These are phyloP conservation scores for Acromyrmex heyeri DNA, from an alignment of 1,140 invertebrate species.

Conservation along the genomic window DNA sequence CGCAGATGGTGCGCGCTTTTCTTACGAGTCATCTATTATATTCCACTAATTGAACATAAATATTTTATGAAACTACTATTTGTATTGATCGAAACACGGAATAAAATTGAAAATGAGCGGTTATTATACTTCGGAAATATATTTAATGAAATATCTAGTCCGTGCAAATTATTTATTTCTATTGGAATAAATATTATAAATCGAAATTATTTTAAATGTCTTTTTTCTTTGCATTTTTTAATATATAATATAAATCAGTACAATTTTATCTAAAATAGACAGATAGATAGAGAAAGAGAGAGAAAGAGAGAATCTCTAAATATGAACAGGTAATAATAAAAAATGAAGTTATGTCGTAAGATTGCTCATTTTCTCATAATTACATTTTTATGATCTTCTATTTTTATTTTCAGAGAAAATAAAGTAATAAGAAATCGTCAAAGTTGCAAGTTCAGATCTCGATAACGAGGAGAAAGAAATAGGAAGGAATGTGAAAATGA, in stretches of 20 bases:
- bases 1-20: not conserved
- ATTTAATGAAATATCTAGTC: not conserved
- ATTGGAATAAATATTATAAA: not conserved
- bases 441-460: not conserved
- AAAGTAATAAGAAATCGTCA: not conserved
- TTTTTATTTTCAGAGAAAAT: not conserved
- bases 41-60: slow-evolving; percentile 31
- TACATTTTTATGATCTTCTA: not conserved
- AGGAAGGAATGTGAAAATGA: not conserved
- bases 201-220: not conserved
- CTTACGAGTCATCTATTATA: not conserved
- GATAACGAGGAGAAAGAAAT: not conserved
- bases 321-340: not conserved
- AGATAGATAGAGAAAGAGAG: too few species aligned
- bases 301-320: not conserved
- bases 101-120: not conserved
- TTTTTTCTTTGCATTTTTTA: not conserved
- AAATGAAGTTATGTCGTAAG: not conserved
- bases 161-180: not conserved
- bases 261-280: not conserved
- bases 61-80: not conserved
- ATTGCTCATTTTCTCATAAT: not conserved
- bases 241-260: not conserved
- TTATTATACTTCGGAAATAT: not conserved
- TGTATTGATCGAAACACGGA: not conserved